Evolutionary conservation across 2,113 vertebrate genomes (phyloP).

Genomic region (Narcine bancroftii): DNA sequence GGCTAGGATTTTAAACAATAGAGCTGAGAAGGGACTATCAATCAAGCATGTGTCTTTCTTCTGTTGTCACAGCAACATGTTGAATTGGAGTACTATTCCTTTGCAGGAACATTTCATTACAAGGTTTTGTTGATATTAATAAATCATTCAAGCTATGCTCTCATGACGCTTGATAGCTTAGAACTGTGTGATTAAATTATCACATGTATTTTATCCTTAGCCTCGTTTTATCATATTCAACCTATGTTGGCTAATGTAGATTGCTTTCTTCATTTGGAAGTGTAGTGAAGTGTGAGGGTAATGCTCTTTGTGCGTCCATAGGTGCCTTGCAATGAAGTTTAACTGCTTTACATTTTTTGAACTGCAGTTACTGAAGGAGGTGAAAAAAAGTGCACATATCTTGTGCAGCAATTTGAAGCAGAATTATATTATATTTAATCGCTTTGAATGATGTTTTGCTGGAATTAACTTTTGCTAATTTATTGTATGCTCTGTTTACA

Average conservation of each 20-base stretch:
- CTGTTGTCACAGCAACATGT: slow-evolving; percentile 7
- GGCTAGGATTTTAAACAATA: slow-evolving; percentile 2
- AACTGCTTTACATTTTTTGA: neutral
- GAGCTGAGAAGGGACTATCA: neutral
- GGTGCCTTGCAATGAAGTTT: neutral
- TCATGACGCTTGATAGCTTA: neutral
- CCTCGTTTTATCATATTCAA: neutral
- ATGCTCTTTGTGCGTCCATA: neutral
- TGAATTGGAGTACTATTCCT: neutral
- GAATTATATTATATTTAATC: neutral
- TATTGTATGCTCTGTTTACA: no score
- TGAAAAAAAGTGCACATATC: neutral
- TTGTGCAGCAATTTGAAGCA: neutral
- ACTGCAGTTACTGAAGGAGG: neutral
- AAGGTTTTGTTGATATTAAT: neutral
- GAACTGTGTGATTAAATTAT: slow-evolving; percentile 9
- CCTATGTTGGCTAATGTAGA: neutral
- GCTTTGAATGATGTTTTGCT: no score
- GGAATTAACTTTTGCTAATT: no score
- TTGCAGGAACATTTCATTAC: slow-evolving; percentile 1
- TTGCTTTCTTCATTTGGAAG: neutral
- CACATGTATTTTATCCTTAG: neutral
- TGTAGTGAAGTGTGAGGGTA: neutral
- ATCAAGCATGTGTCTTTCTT: neutral
- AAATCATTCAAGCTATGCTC: slow-evolving; percentile 17